Percentiles rank a stretch among this genome's conserved stretches.
These are phyloP conservation scores for Aphis gossypii DNA, from an alignment of 1,140 invertebrate genomes.

Conservation along the genomic window DNA sequence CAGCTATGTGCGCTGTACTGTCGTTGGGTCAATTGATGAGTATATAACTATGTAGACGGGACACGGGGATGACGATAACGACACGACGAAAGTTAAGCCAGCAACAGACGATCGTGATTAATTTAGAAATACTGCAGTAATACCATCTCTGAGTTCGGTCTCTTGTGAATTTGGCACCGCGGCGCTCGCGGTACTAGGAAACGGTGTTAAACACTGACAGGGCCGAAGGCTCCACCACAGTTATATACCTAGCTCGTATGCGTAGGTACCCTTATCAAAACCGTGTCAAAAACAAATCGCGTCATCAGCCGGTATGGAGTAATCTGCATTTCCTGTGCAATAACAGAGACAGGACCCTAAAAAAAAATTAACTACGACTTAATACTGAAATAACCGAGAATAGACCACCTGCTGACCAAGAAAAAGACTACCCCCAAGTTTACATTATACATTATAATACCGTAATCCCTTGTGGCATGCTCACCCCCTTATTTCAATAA, in stretches of 20 bases:
- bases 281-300: conserved; percentile 1
- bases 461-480: no score
- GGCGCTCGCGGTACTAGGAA: no score
- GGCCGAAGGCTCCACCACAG: background rate
- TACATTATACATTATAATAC: no score
- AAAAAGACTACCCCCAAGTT: background rate
- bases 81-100: background rate
- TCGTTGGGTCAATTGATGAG: background rate
- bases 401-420: background rate
- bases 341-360: background rate
- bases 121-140: background rate
- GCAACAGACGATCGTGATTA: background rate
- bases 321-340: background rate
- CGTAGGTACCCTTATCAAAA: background rate
- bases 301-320: background rate
- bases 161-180: background rate
- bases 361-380: background rate
- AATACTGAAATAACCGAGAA: background rate
- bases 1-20: no score
- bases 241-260: background rate
- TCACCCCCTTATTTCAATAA: no score
- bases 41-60: no score
- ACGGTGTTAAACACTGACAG: background rate
- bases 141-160: background rate
- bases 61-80: background rate